Conservation (phyloP, 2,888 invertebrate species). For the Hydriomena furcata region DNA sequence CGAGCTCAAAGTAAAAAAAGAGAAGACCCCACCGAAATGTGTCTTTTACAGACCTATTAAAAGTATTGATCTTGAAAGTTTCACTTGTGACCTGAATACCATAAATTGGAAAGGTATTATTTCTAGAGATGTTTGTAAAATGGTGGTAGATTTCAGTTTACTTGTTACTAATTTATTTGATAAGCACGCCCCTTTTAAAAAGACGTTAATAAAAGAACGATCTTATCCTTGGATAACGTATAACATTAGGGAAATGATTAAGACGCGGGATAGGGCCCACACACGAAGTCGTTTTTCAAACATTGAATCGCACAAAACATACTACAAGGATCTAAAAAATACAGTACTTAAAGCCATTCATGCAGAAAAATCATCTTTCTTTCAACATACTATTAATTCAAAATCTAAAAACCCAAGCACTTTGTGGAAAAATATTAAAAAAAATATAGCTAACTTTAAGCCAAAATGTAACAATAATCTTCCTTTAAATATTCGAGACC, state of each 20-base stretch:
- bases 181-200: constrained; percentile 1
- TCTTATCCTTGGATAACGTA: not conserved
- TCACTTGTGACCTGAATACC: not conserved
- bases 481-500: constrained; percentile 1
- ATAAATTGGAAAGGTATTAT: not conserved
- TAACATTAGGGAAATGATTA: constrained; percentile 8
- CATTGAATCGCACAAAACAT: not conserved
- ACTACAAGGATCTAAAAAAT: constrained; percentile 4
- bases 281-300: not conserved
- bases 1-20: not conserved
- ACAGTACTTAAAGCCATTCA: not conserved
- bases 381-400: not conserved
- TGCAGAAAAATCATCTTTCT: not conserved
- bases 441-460: constrained; percentile 8
- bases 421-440: constrained; percentile 6
- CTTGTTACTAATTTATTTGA: constrained; percentile 1
- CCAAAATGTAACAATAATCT: not conserved
- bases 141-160: constrained; percentile 3
- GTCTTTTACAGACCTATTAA: not conserved
- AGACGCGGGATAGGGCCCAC: constrained; percentile 3
- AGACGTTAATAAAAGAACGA: not conserved
- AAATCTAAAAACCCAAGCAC: not conserved
- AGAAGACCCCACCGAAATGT: not conserved
- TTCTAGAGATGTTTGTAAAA: not conserved
- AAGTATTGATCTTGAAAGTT: not conserved